Conservation (phyloP, 2,797 vertebrate genomes). For the Lophius americanus region DNA sequence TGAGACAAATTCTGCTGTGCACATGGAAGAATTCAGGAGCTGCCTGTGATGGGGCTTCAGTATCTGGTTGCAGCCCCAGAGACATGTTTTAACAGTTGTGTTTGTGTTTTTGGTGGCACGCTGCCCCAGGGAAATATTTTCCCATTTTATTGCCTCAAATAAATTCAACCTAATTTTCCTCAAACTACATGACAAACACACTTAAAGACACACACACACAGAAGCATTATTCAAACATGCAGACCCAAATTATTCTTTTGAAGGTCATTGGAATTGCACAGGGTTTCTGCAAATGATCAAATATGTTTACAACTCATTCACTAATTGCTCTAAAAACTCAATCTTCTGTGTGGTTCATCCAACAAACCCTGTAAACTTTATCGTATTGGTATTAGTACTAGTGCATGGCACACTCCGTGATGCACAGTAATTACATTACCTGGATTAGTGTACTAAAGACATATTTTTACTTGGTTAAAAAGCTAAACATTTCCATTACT, state of each 20-base stretch:
- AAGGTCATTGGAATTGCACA: constrained; percentile 37
- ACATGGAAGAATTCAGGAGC: constrained; percentile 59
- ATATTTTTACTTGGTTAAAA: too few relatives aligned
- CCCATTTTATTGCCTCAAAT: constrained; percentile 80
- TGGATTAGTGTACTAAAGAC: neutral
- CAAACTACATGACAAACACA: constrained; percentile 77
- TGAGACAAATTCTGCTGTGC: constrained; percentile 45
- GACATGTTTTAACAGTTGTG: constrained; percentile 80
- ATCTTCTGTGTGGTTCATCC: constrained; percentile 19
- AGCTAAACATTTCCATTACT: neutral
- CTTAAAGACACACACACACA: constrained; percentile 25
- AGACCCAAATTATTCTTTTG: constrained; percentile 34
- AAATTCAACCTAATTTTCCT: constrained; percentile 75
- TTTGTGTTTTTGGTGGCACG: constrained; percentile 79
- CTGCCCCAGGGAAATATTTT: constrained; percentile 75
- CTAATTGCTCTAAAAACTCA: constrained; percentile 44
- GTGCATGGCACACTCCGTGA: neutral
- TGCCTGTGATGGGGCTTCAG: constrained; percentile 49
- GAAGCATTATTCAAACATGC: constrained; percentile 45
- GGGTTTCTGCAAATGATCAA: constrained; percentile 36
- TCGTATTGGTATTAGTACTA: neutral
- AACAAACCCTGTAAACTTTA: constrained; percentile 22
- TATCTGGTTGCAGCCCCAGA: constrained; percentile 73
- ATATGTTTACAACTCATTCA: constrained; percentile 40
- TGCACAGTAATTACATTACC: neutral